Percentiles rank a stretch among this genome's conserved stretches.
phyloP scores from a whole-genome alignment of 2,113 vertebrate genomes.

The Redunca redunca region DNA sequence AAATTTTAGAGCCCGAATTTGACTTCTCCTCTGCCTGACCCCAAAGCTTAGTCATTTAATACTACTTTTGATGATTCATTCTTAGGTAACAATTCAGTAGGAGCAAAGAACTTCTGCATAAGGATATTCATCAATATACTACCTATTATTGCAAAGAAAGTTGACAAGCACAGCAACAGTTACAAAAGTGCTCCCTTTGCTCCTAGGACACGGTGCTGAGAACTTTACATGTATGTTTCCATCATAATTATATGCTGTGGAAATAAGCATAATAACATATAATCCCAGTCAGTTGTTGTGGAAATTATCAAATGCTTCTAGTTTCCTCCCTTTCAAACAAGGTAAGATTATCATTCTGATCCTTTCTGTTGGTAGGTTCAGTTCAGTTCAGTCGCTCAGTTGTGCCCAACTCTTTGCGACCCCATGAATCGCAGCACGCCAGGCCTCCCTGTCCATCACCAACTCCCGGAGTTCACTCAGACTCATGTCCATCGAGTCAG shows the following conservation, averaged over 20 bases:
- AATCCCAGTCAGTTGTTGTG: neutral
- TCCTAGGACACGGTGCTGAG: neutral
- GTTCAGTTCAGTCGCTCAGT: too few species aligned
- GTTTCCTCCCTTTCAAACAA: neutral
- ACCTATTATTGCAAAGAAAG: neutral
- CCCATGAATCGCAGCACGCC: too few species aligned
- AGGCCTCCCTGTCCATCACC: too few species aligned
- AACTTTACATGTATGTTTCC: neutral
- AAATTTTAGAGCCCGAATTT: neutral
- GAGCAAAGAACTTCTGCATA: neutral
- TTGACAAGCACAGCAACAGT: neutral
- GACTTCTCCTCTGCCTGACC: neutral
- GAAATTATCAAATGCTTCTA: neutral
- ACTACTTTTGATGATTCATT: neutral
- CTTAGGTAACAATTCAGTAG: neutral
- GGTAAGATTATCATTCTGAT: neutral
- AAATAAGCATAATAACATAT: neutral
- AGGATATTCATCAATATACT: neutral
- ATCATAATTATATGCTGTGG: neutral
- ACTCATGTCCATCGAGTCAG: too few species aligned
- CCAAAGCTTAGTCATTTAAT: neutral
- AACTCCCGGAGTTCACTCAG: too few species aligned
- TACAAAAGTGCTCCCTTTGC: neutral
- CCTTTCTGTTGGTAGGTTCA: neutral
- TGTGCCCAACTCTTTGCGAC: rapidly evolving